Base-by-base conservation (phyloP, 2,888 invertebrate genomes). In the Microplitis deprimator region DNA sequence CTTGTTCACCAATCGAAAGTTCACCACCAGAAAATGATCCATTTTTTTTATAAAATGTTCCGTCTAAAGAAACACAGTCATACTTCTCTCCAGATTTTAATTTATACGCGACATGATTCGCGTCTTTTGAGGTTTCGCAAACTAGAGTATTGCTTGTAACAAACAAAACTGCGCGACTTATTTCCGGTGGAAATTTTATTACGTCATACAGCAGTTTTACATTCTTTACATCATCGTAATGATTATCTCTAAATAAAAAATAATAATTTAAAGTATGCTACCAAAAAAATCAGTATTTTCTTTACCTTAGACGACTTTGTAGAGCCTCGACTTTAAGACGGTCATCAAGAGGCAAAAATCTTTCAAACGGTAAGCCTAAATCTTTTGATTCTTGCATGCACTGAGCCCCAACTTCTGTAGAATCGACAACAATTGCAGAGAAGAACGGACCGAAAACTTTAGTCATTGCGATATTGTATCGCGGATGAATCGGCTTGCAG, bases 401-500 rank as follows among this genome's bases (percentile, higher is more conserved):
- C 84, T 95, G 93, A 6, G 96, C 92, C 5, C 98, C 99, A 0
- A 98, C 98, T 89, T 96, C 95, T 90, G 96, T 96, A 0, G 96
- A 96, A 91, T 98, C 98, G 40, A 98, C 98, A 16, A 99, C 97
- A 85, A 99, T 99, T 75, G 98, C 97, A 88, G 98, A 97, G 97
- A 98, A 98, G 91, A 97, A 96, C 91, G 97, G 97, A 77, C 98
- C 98, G 81, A 99, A 92, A 61, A 98, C 96, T 91, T 98, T 98
- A 1, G 97, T 97, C 86, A 98, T 95, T 71, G 98, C 97, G 78
- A 98, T 95, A 91, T 98, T 96, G 92, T 98, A 99, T 20, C 97
- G 93, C 90, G 97, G 96, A 91, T 99, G 98, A 59, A 97, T 96
- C 5, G 98, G 98, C 90, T 98, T 96, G 90, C 98, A 98, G 94